phyloP scores from a whole-genome alignment of 2,113 vertebrate genomes.

The Numenius arquata region DNA sequence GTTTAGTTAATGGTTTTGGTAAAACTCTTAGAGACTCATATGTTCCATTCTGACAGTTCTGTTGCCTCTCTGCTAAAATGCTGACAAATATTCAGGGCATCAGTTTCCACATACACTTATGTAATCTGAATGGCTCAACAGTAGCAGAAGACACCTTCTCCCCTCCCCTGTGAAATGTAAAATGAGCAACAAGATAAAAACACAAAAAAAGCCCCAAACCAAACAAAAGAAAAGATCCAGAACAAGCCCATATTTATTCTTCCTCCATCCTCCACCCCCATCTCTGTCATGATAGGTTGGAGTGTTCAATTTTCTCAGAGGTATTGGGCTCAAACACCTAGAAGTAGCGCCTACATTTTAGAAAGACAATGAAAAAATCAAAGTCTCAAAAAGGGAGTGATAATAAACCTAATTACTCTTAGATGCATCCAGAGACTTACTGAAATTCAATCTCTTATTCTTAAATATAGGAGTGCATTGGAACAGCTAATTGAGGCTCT shows the following conservation, averaged over 20 bases:
- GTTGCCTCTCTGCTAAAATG: not conserved
- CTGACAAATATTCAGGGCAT: not conserved
- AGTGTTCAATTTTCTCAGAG: not conserved
- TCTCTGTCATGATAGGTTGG: not conserved
- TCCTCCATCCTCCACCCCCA: no score
- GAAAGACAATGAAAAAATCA: not conserved
- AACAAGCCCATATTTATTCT: not conserved
- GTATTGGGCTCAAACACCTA: no score
- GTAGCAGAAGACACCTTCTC: not conserved
- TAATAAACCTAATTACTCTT: not conserved
- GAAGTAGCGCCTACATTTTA: not conserved
- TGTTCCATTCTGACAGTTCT: not conserved
- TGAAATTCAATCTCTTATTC: not conserved
- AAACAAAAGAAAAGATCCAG: no score
- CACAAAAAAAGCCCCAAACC: not conserved
- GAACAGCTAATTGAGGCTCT: not conserved
- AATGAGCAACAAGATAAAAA: not conserved
- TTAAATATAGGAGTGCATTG: not conserved
- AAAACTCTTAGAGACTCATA: not conserved
- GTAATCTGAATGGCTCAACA: not conserved
- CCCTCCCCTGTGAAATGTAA: not conserved
- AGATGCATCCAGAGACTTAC: not conserved
- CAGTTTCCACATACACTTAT: not conserved
- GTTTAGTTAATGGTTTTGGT: not conserved
- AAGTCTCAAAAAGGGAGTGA: not conserved